These are phyloP conservation scores for Atta colombica DNA, from an alignment of 1,140 invertebrate species.

Conservation along the genomic window DNA sequence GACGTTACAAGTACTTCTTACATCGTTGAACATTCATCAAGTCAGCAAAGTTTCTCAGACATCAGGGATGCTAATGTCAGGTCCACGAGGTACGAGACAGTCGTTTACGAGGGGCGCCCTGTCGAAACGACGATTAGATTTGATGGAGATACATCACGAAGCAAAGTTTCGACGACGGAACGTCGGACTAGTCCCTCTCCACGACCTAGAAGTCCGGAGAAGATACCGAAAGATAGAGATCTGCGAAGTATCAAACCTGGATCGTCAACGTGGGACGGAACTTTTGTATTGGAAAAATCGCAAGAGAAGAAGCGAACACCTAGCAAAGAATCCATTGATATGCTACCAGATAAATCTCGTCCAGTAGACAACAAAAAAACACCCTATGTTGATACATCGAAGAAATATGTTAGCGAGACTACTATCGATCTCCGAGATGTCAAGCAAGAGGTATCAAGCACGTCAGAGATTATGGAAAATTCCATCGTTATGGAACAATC, in stretches of 20 bases:
- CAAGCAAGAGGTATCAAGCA: conserved; percentile 57
- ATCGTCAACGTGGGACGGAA: conserved; percentile 87
- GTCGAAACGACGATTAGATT: conserved; percentile 37
- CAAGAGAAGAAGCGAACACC: conserved; percentile 53
- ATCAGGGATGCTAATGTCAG: conserved; percentile 58
- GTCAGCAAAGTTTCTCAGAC: conserved; percentile 76
- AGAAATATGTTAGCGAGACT: conserved; percentile 68
- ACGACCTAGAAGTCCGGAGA: conserved; percentile 66
- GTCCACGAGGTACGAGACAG: conserved; percentile 63
- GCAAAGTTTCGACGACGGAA: conserved; percentile 24
- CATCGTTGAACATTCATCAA: conserved; percentile 81
- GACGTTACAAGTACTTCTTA: conserved; percentile 79
- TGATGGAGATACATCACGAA: not conserved
- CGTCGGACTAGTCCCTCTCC: conserved; percentile 15
- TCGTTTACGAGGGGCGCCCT: conserved; percentile 55
- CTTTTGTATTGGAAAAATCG: conserved; percentile 84
- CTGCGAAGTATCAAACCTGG: conserved; percentile 77
- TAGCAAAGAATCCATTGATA: conserved; percentile 68
- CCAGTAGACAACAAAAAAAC: conserved; percentile 15
- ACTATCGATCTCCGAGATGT: conserved; percentile 68
- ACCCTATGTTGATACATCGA: not conserved
- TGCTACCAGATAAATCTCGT: conserved; percentile 3
- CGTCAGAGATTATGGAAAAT: conserved; percentile 70
- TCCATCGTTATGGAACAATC: conserved; percentile 75
- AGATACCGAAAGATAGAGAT: conserved; percentile 42